Base-by-base conservation (phyloP, 2,888 invertebrate genomes). In the Lycaena phlaeas region DNA sequence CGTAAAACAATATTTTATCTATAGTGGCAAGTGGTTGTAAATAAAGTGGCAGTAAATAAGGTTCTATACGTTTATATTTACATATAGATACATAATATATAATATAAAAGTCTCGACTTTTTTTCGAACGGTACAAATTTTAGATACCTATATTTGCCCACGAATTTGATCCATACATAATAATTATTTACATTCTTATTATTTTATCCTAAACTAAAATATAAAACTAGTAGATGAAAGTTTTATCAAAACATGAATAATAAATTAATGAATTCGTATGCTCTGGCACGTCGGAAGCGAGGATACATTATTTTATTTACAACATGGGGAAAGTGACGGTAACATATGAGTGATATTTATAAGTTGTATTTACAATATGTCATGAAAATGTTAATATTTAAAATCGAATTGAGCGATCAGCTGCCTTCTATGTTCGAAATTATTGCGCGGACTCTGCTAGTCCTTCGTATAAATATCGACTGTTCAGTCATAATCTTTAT, bases 241-340 rank as follows among this genome's bases (percentile, higher is more conserved):
- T 70, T 53, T 65, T 66, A 64, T 68, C 68, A 66, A 71, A 59
- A 63, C 67, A 53, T 79, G 76, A 78, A 66, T 65, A 82, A 82
- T 82, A 82, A 82, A 82, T 82, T 81, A 82, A 79, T 81, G 79
- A 78, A 74, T 74, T 75, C 73, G 66, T 60, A 66, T 66, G 59
- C 65, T 64, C 73, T 78, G 79, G 77, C 73, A 77, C 71, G 61
- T 69, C 47, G 50, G 59, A 45, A 48, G 42, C 6, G 6, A 22
- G 27, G 36, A 34, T 27, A 29, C 40, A 28, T 38, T 43, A 40
- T 45, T 43, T 50, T 52, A 54, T 54, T 46, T 51, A 53, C 54
- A 52, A 46, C 38, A 36, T 31, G 40, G 27, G 27, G 10, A 27
- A 34, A 5, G 26, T 17, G 28, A 17, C 15, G 38, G 29, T 36